These are phyloP conservation scores for Sesamia inferens DNA, from an alignment of 2,888 invertebrate genomes.

Conservation along the genomic window DNA sequence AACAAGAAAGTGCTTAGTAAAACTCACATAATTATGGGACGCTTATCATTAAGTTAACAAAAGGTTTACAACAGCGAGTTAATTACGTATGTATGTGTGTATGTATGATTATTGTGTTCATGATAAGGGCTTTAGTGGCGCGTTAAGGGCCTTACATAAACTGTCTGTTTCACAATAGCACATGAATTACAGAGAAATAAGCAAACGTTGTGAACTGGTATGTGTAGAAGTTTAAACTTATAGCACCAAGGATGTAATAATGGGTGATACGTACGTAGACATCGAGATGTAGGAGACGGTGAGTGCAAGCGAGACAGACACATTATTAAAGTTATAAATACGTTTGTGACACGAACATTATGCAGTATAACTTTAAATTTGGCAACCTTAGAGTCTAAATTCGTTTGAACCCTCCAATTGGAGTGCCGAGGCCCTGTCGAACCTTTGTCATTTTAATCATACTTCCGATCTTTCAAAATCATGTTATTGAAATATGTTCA, in stretches of 20 bases:
- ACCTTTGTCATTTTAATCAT: slow-evolving; percentile 90
- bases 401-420: slow-evolving; percentile 71
- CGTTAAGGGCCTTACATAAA: slow-evolving; percentile 60
- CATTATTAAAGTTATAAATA: slow-evolving; percentile 81
- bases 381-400: slow-evolving; percentile 75
- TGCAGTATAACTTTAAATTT: slow-evolving; percentile 68
- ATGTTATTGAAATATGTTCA: slow-evolving; percentile 90
- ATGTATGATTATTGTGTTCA: slow-evolving; percentile 60
- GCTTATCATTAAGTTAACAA: slow-evolving; percentile 66
- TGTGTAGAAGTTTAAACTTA: slow-evolving; percentile 71
- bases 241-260: slow-evolving; percentile 71
- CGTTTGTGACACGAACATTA: slow-evolving; percentile 71
- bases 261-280: slow-evolving; percentile 71
- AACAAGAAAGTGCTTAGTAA: slow-evolving; percentile 47
- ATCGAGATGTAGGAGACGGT: slow-evolving; percentile 70
- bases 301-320: slow-evolving; percentile 73
- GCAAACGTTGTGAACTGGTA: slow-evolving; percentile 65
- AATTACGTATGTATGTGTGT: slow-evolving; percentile 59
- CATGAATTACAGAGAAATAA: slow-evolving; percentile 68
- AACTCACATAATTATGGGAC: slow-evolving; percentile 61
- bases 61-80: slow-evolving; percentile 61
- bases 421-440: slow-evolving; percentile 82
- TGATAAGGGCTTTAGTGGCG: slow-evolving; percentile 57
- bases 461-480: slow-evolving; percentile 89
- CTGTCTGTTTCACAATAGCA: slow-evolving; percentile 63